Evolutionary conservation across 2,888 invertebrate species (phyloP), one percentile per base, ranked within the genome.

Genomic region (Hirtodrosophila alboralis): DNA sequence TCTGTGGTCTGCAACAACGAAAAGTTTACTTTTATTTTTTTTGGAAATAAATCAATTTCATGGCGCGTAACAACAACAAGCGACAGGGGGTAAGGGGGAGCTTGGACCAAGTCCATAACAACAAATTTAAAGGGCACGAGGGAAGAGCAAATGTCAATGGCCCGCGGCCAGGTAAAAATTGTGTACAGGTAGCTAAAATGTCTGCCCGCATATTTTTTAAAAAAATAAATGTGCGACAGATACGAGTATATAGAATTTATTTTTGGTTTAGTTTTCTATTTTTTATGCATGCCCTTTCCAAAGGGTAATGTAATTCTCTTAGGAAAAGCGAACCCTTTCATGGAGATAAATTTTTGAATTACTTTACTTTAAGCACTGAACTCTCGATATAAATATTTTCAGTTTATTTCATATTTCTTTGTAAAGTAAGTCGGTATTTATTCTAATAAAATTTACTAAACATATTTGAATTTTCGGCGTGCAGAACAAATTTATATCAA

Each of bases 1-100:
- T 18, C 18, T 18, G 18, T 18, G 18, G 18, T 18, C 18, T 18
- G 18, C 1, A 3, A 18, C 18, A 18, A 18, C 18, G 18, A 1
- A 18, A 18, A 18, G 18, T 21, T 8, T 28, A 37, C 33, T 7
- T 27, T 38, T 21, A 13, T 38, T 10, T 51, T 49, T 54, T 54
- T 14, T 71, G 81, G 60, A 84, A 86, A 88, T 87, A 87, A 88
- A 87, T 87, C 88, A 88, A 86, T 80, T 87, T 88, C 83, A 86
- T 78, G 83, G 75, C 75, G 70, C 83, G 67, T 75, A 71, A 48
- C 62, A 59, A 53, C 47, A 54, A 34, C 23, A 3, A 10, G 40
- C 3, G 31, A 7, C 4, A 23, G 4, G 1, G 10, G 6, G 30
- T 13, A 18, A 21, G n/a, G 4, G 47, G 43, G 23, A 30, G 37